Conservation (phyloP, 2,888 invertebrate genomes). For the Eupithecia subfuscata region DNA sequence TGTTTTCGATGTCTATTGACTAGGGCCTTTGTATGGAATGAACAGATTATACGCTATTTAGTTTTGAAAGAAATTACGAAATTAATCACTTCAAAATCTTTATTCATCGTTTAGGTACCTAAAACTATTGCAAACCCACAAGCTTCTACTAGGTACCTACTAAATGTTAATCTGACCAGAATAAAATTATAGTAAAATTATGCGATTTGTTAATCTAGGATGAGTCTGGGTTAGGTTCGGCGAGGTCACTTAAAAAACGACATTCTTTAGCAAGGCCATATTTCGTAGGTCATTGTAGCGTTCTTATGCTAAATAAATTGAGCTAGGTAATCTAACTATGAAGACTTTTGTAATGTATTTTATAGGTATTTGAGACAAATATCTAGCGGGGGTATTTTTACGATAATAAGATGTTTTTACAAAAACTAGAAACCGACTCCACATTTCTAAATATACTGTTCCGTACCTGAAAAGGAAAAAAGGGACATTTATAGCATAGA, state of each 20-base stretch:
- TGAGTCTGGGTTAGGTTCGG: constrained; percentile 10
- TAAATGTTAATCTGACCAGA: background rate
- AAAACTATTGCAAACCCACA: background rate
- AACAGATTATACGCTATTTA: constrained; percentile 5
- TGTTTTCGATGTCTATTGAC: constrained; percentile 4
- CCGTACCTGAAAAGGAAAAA: too few relatives aligned
- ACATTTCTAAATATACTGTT: background rate
- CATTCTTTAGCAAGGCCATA: background rate
- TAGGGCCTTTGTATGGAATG: background rate
- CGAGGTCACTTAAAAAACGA: constrained; percentile 16
- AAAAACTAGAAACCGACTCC: background rate
- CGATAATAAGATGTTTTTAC: background rate
- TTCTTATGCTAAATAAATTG: background rate
- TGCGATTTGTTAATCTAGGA: constrained; percentile 23
- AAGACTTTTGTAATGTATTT: too few relatives aligned
- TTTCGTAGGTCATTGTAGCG: constrained; percentile 3
- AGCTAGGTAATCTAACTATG: background rate
- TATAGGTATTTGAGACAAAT: too few relatives aligned
- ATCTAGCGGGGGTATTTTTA: too few relatives aligned
- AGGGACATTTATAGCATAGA: too few relatives aligned
- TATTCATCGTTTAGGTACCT: background rate
- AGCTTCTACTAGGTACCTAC: background rate
- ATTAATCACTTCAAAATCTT: background rate
- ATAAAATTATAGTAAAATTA: constrained; percentile 11
- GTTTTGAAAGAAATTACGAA: background rate